Evolutionary conservation across 1,140 invertebrate genomes (phyloP).

Genomic region (Hestina assimilis): DNA sequence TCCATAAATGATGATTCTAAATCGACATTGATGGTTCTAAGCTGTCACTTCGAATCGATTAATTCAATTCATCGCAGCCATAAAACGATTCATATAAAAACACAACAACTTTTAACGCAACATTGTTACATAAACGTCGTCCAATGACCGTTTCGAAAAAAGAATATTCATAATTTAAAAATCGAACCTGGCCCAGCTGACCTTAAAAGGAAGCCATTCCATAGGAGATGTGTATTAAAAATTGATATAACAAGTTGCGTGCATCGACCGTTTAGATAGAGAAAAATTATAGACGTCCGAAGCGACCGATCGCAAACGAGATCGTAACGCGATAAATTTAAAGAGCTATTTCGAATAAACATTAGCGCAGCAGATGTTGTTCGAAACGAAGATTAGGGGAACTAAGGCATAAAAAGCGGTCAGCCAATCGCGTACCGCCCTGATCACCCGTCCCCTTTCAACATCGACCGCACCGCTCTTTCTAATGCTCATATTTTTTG

Average conservation of each 20-base stretch:
- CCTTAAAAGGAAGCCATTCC: slow-evolving; percentile 62
- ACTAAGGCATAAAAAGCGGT: slow-evolving; percentile 76
- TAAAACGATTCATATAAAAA: slow-evolving; percentile 6
- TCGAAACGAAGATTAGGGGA: slow-evolving; percentile 76
- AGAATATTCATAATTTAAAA: slow-evolving; percentile 48
- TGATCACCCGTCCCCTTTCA: slow-evolving; percentile 48
- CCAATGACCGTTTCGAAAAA: slow-evolving; percentile 45
- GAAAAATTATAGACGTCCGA: slow-evolving; percentile 50
- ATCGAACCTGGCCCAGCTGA: slow-evolving; percentile 41
- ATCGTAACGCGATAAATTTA: slow-evolving; percentile 65
- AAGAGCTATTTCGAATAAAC: slow-evolving; percentile 70
- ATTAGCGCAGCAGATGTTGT: slow-evolving; percentile 69
- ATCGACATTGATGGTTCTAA: not conserved
- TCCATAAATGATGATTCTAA: not conserved
- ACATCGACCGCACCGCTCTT: slow-evolving; percentile 47
- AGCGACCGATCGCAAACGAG: slow-evolving; percentile 46
- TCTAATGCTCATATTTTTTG: slow-evolving; percentile 77
- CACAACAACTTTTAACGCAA: slow-evolving; percentile 10
- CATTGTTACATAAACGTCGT: slow-evolving; percentile 33
- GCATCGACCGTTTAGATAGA: slow-evolving; percentile 56
- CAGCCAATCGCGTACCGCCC: slow-evolving; percentile 56
- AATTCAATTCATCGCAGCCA: slow-evolving; percentile 12
- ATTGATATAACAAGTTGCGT: slow-evolving; percentile 57
- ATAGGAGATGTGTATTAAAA: slow-evolving; percentile 67
- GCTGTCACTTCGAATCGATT: slow-evolving; percentile 15